Conservation (phyloP, 2,888 invertebrate genomes). For the Pachycephus smyrnensis region DNA sequence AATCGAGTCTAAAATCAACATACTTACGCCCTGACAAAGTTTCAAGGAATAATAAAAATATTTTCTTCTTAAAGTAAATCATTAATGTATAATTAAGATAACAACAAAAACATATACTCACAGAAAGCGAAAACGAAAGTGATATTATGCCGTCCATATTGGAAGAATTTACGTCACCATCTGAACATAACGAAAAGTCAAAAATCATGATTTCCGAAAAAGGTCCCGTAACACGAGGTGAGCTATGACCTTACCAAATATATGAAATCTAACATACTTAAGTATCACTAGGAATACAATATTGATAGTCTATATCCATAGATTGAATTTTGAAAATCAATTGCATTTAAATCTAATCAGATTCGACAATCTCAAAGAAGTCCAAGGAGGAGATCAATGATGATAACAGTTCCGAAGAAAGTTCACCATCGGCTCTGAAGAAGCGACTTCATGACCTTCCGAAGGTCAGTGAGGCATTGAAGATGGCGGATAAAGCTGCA, state of each 20-base stretch:
- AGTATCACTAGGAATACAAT: background rate
- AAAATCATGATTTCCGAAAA: background rate
- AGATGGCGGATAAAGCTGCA: slow-evolving; percentile 30
- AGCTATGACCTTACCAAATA: background rate
- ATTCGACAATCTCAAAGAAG: slow-evolving; percentile 3
- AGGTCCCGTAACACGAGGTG: background rate
- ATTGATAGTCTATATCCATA: background rate
- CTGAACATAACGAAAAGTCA: background rate
- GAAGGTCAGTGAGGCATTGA: slow-evolving; percentile 27
- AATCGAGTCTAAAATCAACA: background rate
- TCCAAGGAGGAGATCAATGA: slow-evolving; percentile 1
- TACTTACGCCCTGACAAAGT: background rate
- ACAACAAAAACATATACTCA: background rate
- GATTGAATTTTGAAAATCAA: background rate
- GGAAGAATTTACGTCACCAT: background rate
- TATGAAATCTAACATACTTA: background rate
- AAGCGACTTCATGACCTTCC: slow-evolving; percentile 38
- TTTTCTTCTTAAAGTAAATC: background rate
- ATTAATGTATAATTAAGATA: background rate
- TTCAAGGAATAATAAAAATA: background rate
- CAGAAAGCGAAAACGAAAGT: slow-evolving; percentile 13
- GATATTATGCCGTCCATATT: background rate
- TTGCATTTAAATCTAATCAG: background rate
- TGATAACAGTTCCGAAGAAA: slow-evolving; percentile 29
- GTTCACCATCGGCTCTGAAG: slow-evolving; percentile 41